Base-by-base conservation (phyloP, 2,113 vertebrate genomes). In the Osmerus eperlanus region DNA sequence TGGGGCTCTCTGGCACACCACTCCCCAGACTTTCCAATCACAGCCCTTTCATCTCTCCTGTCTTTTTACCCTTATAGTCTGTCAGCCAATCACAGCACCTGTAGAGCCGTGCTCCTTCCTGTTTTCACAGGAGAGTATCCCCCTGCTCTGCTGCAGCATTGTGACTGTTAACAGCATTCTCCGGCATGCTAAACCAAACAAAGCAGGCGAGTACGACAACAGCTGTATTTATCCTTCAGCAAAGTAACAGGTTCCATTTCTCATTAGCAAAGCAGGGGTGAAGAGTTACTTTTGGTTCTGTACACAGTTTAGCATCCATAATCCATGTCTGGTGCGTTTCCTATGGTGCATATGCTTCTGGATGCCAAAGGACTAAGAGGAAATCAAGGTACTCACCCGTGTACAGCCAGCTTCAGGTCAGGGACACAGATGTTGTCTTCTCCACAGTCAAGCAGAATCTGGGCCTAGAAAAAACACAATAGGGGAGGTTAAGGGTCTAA, bases 371-470 rank as follows among this genome's bases (percentile, higher is more conserved):
- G 62, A n/a, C 5, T 7, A 58, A 41, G 58, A 78, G 64, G 73
- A 85, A 71, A 54, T 13, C 29, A 60, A 63, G 19, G 21, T 23
- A 85, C 94, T 92, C 84, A 96, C 96, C 93, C 92, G 2, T 88
- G 85, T 23, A 96, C 95, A 19, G 91, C 87, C 63, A 97, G 92
- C 83, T 95, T 94, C 53, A 97, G 86, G 80, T 96, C 94, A 58
- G 96, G 96, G 56, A 97, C 95, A 63, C 96, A 97, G 87, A 97
- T 93, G 85, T 97, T 97, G 87, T 97, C 95, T 32, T 96, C 95
- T 1, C 95, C 95, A 41, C 96, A 97, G 86, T 97, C 96, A 83
- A 97, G 83, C 85, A 95, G 87, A 79, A 97, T 97, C 79, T 96
- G 95, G 65, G 94, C 92, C 96, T 97, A 74, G 51, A 81, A 47